Conservation (phyloP, 1,140 invertebrate genomes). For the Hypothenemus hampei region DNA sequence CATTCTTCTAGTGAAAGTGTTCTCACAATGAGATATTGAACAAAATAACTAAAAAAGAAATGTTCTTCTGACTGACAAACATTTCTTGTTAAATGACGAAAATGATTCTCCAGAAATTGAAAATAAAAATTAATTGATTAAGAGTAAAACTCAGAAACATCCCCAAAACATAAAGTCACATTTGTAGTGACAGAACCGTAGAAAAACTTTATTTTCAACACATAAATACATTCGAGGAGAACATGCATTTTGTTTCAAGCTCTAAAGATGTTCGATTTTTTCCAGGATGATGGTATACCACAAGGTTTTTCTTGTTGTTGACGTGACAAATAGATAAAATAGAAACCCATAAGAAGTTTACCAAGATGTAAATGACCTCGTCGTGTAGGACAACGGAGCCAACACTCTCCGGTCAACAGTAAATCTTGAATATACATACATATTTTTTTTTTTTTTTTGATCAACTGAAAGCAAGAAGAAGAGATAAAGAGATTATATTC, state of each 20-base stretch:
- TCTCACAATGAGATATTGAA: neutral
- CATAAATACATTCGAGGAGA: conserved; percentile 13
- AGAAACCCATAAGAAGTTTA: conserved; percentile 11
- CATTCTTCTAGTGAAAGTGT: neutral
- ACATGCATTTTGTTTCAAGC: conserved; percentile 17
- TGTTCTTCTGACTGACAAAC: neutral
- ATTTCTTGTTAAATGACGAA: neutral
- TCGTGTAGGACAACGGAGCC: no score
- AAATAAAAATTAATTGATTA: conserved; percentile 8
- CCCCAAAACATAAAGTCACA: conserved; percentile 7
- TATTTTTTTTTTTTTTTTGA: no score
- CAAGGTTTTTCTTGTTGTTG: conserved; percentile 11
- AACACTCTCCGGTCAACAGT: no score
- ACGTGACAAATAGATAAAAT: conserved; percentile 13
- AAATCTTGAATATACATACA: no score
- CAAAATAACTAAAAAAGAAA: neutral
- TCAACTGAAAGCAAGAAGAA: no score
- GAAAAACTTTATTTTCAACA: conserved; percentile 11
- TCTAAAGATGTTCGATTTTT: conserved; percentile 8
- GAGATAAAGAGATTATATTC: no score
- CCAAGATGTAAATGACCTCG: no score
- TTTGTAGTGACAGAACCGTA: conserved; percentile 5
- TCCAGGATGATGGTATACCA: neutral
- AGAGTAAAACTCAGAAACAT: neutral
- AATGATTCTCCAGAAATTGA: neutral